These are phyloP conservation scores for Drosophila paulistorum DNA, from an alignment of 1,140 invertebrate genomes.

Conservation along the genomic window DNA sequence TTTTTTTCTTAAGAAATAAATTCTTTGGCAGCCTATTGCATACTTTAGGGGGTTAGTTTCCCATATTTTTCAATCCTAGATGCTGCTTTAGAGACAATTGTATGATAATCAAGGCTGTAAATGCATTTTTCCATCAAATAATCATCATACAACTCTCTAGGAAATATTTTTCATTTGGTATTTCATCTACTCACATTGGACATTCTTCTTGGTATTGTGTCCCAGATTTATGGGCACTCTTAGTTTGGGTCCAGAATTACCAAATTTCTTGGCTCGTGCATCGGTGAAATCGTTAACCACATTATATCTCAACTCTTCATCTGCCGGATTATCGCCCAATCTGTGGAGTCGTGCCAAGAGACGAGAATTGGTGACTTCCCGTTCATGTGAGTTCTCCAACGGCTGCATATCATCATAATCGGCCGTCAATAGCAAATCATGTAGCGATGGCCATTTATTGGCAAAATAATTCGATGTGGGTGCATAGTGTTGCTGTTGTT, in stretches of 20 bases:
- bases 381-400: slow-evolving; percentile 48
- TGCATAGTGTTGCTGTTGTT: slow-evolving; percentile 40
- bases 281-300: slow-evolving; percentile 39
- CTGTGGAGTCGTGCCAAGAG: slow-evolving; percentile 59
- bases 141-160: background rate
- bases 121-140: no score
- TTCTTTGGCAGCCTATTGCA: no score
- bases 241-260: slow-evolving; percentile 18
- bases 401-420: slow-evolving; percentile 61
- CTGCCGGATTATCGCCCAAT: slow-evolving; percentile 43
- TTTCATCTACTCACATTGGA: slow-evolving; percentile 67
- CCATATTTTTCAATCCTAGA: no score
- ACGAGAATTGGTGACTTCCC: slow-evolving; percentile 32
- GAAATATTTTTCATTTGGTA: no score
- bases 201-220: slow-evolving; percentile 77
- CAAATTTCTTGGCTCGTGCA: slow-evolving; percentile 56
- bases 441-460: slow-evolving; percentile 69
- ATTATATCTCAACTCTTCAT: slow-evolving; percentile 43
- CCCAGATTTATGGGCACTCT: slow-evolving; percentile 42
- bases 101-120: background rate
- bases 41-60: no score
- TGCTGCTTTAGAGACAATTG: no score
- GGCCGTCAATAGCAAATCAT: slow-evolving; percentile 57
- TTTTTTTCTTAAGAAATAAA: no score
- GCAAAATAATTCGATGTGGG: slow-evolving; percentile 43